Evolutionary conservation across 35 echinoderm and acorn worm species (phyloP).

Genomic region (Apostichopus parvimensis): DNA sequence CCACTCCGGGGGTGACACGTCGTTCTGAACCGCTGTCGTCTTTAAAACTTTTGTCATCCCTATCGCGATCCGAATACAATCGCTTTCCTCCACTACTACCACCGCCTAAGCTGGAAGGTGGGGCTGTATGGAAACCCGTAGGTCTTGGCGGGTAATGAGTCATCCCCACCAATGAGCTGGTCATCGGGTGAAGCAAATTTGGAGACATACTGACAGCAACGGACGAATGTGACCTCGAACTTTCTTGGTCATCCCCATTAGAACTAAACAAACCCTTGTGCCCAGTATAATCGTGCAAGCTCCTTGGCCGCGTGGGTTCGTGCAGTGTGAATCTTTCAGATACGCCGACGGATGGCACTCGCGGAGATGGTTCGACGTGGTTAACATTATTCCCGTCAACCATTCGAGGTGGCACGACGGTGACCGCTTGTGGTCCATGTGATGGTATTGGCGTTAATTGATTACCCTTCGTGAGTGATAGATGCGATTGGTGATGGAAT

Average conservation of each 20-base stretch:
- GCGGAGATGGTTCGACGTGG: conserved; percentile 94
- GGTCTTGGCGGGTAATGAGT: conserved; percentile 61
- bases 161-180: conserved; percentile 41
- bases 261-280: conserved; percentile 38
- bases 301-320: conserved; percentile 77
- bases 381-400: conserved; percentile 82
- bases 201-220: conserved; percentile 48
- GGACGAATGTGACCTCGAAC: conserved; percentile 15
- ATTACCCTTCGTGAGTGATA: conserved; percentile 53
- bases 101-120: conserved; percentile 19
- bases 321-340: conserved; percentile 85
- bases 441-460: conserved; percentile 71
- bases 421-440: conserved; percentile 75
- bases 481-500: conserved; percentile 64
- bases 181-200: conserved; percentile 26
- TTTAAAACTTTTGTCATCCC: conserved; percentile 77
- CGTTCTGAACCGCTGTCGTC: conserved; percentile 66
- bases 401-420: conserved; percentile 76
- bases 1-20: conserved; percentile 68
- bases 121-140: conserved; percentile 67
- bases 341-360: conserved; percentile 71
- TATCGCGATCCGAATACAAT: conserved; percentile 73
- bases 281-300: conserved; percentile 80
- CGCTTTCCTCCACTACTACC: conserved; percentile 58
- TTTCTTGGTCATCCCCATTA: conserved; percentile 30